Evolutionary conservation across 2,797 vertebrate species (phyloP).

Genomic region (Threskiornis aethiopicus): DNA sequence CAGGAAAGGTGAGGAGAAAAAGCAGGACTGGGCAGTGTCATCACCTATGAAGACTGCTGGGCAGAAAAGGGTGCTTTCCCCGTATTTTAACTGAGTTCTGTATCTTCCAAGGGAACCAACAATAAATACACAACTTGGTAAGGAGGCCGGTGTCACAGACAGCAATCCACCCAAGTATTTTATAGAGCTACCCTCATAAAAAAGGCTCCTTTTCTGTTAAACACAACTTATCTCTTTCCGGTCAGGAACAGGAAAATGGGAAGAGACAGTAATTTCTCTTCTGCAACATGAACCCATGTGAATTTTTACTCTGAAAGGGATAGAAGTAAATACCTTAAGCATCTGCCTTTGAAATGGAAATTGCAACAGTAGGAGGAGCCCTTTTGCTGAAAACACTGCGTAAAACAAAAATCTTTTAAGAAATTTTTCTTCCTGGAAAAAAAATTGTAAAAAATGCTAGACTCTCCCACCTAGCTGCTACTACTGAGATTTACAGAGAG

Average conservation of each 20-base stretch:
- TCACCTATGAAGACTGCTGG: neutral
- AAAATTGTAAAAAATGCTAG: neutral
- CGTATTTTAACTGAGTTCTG: fast-evolving
- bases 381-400: neutral
- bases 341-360: neutral
- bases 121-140: neutral
- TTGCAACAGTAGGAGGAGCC: neutral
- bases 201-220: neutral
- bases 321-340: neutral
- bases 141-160: neutral
- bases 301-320: neutral
- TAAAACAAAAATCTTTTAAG: neutral
- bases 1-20: neutral
- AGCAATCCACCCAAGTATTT: neutral
- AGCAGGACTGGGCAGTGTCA: neutral
- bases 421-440: neutral
- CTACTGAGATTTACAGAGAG: neutral
- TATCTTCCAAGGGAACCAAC: neutral
- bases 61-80: neutral
- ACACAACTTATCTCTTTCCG: neutral
- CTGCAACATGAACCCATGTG: neutral
- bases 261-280: neutral
- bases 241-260: neutral
- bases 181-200: neutral
- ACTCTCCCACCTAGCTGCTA: neutral